phyloP scores from a whole-genome alignment of 1,140 invertebrate species.

The Anastrepha ludens region DNA sequence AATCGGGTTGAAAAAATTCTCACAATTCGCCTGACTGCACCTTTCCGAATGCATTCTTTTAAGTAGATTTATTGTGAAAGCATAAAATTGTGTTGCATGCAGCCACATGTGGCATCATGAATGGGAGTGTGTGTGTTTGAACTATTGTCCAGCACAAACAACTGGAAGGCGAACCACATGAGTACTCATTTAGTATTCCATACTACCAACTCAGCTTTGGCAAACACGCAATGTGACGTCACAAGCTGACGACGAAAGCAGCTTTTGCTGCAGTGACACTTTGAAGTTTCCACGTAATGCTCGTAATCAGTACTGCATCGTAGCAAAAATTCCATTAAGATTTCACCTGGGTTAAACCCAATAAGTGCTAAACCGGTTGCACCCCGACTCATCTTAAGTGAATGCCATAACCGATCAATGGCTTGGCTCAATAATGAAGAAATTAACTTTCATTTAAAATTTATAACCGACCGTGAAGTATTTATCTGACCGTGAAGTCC shows the following conservation, averaged over 20 bases:
- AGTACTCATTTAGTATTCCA: slow-evolving; percentile 23
- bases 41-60: slow-evolving; percentile 36
- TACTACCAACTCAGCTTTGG: neutral
- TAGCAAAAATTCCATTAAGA: slow-evolving; percentile 12
- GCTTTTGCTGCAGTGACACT: neutral
- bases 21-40: slow-evolving; percentile 34
- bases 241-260: neutral
- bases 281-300: neutral
- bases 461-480: neutral
- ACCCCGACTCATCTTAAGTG: neutral
- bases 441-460: neutral
- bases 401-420: slow-evolving; percentile 16
- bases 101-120: neutral
- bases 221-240: slow-evolving; percentile 46
- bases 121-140: neutral
- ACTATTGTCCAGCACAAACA: neutral
- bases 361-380: neutral
- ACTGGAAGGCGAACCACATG: neutral
- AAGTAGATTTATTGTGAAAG: slow-evolving; percentile 48
- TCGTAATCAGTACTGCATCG: neutral
- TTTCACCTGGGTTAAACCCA: slow-evolving; percentile 33
- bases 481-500: neutral
- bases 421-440: neutral
- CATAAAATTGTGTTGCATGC: slow-evolving; percentile 25
- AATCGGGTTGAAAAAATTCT: neutral